Evolutionary conservation across 2,113 vertebrate species (phyloP).

Genomic region (Phyllopteryx taeniolatus): DNA sequence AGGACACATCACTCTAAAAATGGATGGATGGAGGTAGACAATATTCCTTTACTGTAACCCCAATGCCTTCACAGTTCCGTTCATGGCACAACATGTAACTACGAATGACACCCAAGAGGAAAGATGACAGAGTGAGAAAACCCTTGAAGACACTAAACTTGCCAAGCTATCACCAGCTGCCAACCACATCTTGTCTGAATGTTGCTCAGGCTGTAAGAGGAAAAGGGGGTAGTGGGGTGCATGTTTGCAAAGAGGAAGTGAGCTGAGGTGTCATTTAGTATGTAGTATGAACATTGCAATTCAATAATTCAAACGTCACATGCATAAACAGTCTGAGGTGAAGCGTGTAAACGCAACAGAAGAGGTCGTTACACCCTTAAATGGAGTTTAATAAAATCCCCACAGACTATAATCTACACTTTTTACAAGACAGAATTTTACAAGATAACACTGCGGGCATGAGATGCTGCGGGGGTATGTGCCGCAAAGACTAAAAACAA

Average conservation of each 20-base stretch:
- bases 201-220: conserved; percentile 52
- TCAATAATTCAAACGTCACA: conserved; percentile 19
- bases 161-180: conserved; percentile 32
- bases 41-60: neutral
- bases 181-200: conserved; percentile 49
- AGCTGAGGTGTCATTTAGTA: conserved; percentile 2
- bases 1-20: neutral
- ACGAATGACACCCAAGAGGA: conserved; percentile 50
- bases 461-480: conserved; percentile 40
- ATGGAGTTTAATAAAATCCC: conserved; percentile 23
- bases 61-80: neutral
- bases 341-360: neutral
- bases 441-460: conserved; percentile 39
- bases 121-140: conserved; percentile 58
- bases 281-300: conserved; percentile 10
- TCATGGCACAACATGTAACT: conserved; percentile 22
- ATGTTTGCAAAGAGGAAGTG: neutral
- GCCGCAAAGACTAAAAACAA: conserved; percentile 15
- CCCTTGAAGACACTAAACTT: conserved; percentile 46
- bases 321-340: neutral
- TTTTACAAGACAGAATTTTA: conserved; percentile 48
- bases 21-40: neutral
- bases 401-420: conserved; percentile 35
- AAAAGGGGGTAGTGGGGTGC: conserved; percentile 23
- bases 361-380: conserved; percentile 20